These are phyloP conservation scores for Leucophora obtusa DNA, from an alignment of 2,888 invertebrate species.

Conservation along the genomic window DNA sequence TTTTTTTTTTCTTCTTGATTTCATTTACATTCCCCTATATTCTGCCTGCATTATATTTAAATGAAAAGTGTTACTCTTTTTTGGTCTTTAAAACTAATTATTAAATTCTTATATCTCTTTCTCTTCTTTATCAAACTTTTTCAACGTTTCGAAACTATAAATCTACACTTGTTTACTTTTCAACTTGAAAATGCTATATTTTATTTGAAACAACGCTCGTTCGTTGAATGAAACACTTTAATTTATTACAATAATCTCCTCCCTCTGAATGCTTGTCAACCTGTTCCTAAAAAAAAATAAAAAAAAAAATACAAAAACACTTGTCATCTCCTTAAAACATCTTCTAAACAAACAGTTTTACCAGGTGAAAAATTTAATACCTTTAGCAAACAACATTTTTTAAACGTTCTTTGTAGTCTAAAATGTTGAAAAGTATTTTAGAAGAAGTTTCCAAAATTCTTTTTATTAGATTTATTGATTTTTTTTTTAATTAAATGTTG, in stretches of 20 bases:
- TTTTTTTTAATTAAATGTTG: slow-evolving; percentile 22
- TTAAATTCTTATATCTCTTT: slow-evolving; percentile 28
- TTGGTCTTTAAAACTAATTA: slow-evolving; percentile 36
- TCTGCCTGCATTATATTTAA: slow-evolving; percentile 8
- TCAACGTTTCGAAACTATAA: slow-evolving; percentile 22
- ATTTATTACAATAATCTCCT: slow-evolving; percentile 7
- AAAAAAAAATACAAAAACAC: slow-evolving; percentile 14
- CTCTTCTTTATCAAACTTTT: slow-evolving; percentile 39
- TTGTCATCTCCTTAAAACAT: slow-evolving; percentile 32
- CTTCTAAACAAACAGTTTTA: slow-evolving; percentile 65
- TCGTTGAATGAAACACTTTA: slow-evolving; percentile 16
- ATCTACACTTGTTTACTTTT: slow-evolving; percentile 14
- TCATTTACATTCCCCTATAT: neutral
- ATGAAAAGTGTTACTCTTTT: slow-evolving; percentile 1
- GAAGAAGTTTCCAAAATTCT: neutral
- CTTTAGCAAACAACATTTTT: slow-evolving; percentile 34
- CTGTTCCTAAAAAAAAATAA: neutral
- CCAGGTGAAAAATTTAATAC: slow-evolving; percentile 65
- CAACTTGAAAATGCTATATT: slow-evolving; percentile 23
- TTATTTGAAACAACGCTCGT: slow-evolving; percentile 24
- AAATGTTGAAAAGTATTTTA: slow-evolving; percentile 29
- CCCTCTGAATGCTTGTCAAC: slow-evolving; percentile 33
- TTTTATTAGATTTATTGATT: slow-evolving; percentile 8
- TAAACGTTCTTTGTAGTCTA: slow-evolving; percentile 43
- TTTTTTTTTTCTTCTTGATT: neutral